Percentiles rank a stretch among this genome's conserved stretches.
Conservation (phyloP, 2,888 invertebrate species). For the Therioaphis trifolii region DNA sequence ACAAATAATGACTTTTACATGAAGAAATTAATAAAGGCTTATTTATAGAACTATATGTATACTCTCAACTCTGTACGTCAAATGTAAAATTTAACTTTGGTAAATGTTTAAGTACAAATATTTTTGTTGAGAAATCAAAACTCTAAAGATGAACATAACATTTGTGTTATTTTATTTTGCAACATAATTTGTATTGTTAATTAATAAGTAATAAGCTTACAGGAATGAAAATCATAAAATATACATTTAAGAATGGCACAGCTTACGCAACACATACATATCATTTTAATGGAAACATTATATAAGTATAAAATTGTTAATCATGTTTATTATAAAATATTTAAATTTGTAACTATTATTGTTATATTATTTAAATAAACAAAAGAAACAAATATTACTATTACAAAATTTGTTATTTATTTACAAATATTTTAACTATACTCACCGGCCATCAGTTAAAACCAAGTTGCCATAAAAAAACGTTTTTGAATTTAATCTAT, state of each 20-base stretch:
- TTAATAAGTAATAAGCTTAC: conserved; percentile 39
- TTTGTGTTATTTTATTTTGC: conserved; percentile 10
- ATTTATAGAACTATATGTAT: conserved; percentile 10
- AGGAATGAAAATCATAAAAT: conserved; percentile 14
- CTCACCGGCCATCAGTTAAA: background rate
- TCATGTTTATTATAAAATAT: background rate
- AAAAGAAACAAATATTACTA: background rate
- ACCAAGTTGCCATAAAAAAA: conserved; percentile 50
- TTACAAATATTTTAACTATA: background rate
- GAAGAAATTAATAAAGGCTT: background rate
- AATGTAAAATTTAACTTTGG: background rate
- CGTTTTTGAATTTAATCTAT: conserved; percentile 51
- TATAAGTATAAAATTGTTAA: conserved; percentile 21
- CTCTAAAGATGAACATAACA: conserved; percentile 26
- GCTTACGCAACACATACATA: conserved; percentile 56
- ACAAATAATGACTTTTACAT: conserved; percentile 13
- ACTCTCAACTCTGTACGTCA: background rate
- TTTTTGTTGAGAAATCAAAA: conserved; percentile 24
- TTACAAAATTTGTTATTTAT: background rate
- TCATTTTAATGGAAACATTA: conserved; percentile 42
- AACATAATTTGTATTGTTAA: conserved; percentile 15
- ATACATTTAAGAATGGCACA: conserved; percentile 37
- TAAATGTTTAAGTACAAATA: conserved; percentile 24
- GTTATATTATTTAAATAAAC: conserved; percentile 31
- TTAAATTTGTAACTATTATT: background rate